phyloP scores from a whole-genome alignment of 1,140 invertebrate species.

The Anoplophora glabripennis region DNA sequence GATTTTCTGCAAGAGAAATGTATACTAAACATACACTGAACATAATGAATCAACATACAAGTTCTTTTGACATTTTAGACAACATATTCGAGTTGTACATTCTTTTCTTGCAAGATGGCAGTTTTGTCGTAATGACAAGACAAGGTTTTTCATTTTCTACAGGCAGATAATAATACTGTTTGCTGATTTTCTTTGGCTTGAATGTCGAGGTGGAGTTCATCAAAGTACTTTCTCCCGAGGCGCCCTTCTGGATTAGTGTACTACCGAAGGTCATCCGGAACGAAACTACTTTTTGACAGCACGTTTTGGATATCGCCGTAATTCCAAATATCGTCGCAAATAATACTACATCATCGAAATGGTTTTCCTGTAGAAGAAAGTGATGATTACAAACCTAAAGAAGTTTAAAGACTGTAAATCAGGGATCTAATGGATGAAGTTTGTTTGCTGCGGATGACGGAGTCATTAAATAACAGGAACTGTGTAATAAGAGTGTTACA shows the following conservation, averaged over 20 bases:
- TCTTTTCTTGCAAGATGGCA: conserved; percentile 75
- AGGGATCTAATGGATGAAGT: too few relatives aligned
- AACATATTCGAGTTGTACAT: conserved; percentile 84
- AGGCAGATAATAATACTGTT: conserved; percentile 70
- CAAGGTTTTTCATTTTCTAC: conserved; percentile 81
- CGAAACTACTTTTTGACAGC: conserved; percentile 31
- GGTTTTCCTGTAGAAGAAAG: conserved; percentile 5
- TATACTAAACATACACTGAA: too few relatives aligned
- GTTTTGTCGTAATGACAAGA: conserved; percentile 69
- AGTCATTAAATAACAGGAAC: too few relatives aligned
- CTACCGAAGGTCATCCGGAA: conserved; percentile 38
- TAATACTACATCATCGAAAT: conserved; percentile 9
- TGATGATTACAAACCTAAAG: not conserved
- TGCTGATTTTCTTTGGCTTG: conserved; percentile 15
- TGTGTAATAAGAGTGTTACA: too few relatives aligned
- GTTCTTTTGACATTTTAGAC: conserved; percentile 68
- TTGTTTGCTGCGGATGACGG: too few relatives aligned
- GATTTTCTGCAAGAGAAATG: conserved; percentile 24
- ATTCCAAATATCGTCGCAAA: conserved; percentile 38
- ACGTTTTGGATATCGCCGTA: conserved; percentile 36
- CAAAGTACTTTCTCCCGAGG: not conserved
- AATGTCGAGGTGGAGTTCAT: conserved; percentile 18
- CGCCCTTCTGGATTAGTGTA: conserved; percentile 1
- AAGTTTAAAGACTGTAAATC: too few relatives aligned
- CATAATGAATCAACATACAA: conserved; percentile 58